Percentiles rank a stretch among this genome's conserved stretches.
Conservation (phyloP, 2,888 invertebrate genomes). For the Callyntrura guangdongensis region DNA sequence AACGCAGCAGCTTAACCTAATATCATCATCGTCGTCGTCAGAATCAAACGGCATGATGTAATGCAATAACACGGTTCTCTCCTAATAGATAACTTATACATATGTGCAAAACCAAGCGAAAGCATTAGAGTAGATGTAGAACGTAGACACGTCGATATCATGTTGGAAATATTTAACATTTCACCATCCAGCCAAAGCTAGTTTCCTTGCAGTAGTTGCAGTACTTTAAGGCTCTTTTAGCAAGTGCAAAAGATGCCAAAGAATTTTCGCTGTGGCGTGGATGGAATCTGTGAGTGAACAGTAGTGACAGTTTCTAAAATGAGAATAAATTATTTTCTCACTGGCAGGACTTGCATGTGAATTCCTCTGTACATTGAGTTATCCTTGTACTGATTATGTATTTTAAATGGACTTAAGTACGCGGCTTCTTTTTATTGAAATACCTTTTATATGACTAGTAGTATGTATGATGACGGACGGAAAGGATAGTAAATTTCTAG, state of each 20-base stretch:
- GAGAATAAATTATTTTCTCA: slow-evolving; percentile 57
- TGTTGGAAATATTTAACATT: slow-evolving; percentile 17
- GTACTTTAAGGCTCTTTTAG: no score
- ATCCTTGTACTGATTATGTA: slow-evolving; percentile 38
- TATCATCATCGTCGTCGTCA: slow-evolving; percentile 36
- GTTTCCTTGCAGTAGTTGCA: slow-evolving; percentile 13
- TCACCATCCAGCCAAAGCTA: neutral
- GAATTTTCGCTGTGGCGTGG: neutral
- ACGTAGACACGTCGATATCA: slow-evolving; percentile 9
- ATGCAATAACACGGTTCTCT: slow-evolving; percentile 43
- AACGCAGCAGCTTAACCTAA: slow-evolving; percentile 23
- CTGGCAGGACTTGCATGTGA: neutral
- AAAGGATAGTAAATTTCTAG: neutral
- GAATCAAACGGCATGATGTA: slow-evolving; percentile 43
- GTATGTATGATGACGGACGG: neutral
- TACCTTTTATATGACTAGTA: neutral
- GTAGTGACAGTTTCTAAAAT: slow-evolving; percentile 64
- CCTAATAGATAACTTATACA: slow-evolving; percentile 32
- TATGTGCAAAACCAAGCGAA: slow-evolving; percentile 30
- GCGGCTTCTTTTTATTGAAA: neutral
- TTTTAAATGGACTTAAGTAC: slow-evolving; percentile 5
- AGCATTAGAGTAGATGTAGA: neutral
- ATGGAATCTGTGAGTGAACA: slow-evolving; percentile 45
- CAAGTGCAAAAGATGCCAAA: no score
- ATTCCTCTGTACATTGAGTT: slow-evolving; percentile 21